phyloP scores from a whole-genome alignment of 2,797 vertebrate species.

The Tiaroga cobitis region DNA sequence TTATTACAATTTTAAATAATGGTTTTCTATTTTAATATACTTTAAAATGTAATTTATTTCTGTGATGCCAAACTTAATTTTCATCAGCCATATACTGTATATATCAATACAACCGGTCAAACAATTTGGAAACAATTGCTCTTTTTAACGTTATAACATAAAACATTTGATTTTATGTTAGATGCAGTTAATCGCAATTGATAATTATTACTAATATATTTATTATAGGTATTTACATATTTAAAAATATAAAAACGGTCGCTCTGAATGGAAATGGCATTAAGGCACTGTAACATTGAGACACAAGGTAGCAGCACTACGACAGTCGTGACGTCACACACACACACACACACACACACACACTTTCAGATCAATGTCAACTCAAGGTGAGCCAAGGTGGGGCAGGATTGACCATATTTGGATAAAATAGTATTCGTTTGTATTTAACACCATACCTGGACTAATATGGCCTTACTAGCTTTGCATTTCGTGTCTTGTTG shows the following conservation, averaged over 20 bases:
- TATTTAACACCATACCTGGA: background rate
- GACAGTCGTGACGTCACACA: slow-evolving; percentile 23
- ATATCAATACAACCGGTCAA: too few relatives aligned
- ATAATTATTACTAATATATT: background rate
- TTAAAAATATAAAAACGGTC: background rate
- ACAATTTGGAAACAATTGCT: too few relatives aligned
- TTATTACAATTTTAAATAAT: too few relatives aligned
- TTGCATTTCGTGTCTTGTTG: background rate
- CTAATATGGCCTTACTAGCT: background rate
- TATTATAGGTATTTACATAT: background rate
- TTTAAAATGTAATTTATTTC: too few relatives aligned
- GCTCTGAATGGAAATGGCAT: background rate
- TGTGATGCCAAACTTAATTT: too few relatives aligned
- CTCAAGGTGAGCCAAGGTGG: slow-evolving; percentile 70
- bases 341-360: background rate
- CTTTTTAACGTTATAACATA: too few relatives aligned
- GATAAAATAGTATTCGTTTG: background rate
- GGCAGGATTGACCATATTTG: background rate
- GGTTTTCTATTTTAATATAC: too few relatives aligned
- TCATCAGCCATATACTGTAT: too few relatives aligned
- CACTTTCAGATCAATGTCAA: slow-evolving; percentile 68
- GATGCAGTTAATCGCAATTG: background rate
- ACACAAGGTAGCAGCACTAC: slow-evolving; percentile 66
- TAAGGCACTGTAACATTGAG: slow-evolving; percentile 43
- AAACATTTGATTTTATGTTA: background rate